These are phyloP conservation scores for Planiliza haematocheilus DNA, from an alignment of 2,113 vertebrate species.

Conservation along the genomic window DNA sequence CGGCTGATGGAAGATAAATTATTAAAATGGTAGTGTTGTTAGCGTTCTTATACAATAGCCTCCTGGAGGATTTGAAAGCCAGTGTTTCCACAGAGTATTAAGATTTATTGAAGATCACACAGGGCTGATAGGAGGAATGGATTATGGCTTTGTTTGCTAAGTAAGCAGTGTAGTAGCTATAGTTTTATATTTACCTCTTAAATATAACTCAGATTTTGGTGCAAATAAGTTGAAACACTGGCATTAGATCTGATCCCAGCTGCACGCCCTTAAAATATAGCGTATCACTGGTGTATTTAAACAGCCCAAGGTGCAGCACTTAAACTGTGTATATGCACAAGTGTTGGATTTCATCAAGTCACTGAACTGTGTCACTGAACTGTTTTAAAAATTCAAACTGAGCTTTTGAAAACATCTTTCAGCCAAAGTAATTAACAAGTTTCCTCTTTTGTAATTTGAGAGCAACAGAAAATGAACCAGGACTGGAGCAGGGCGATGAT, in stretches of 20 bases:
- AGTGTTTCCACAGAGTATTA: conserved; percentile 36
- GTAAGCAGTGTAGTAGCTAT: conserved; percentile 2
- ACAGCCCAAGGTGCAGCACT: neutral
- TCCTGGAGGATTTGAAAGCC: conserved; percentile 19
- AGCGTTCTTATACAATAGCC: conserved; percentile 27
- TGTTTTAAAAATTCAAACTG: conserved; percentile 12
- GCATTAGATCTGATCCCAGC: neutral
- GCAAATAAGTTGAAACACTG: conserved; percentile 2
- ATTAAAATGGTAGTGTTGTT: conserved; percentile 56
- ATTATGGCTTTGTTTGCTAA: conserved; percentile 17
- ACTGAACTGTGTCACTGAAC: conserved; percentile 6
- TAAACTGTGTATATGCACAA: neutral
- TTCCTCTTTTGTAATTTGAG: conserved; percentile 50
- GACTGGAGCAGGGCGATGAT: conserved; percentile 25
- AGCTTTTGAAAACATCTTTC: conserved; percentile 45
- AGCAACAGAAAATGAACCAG: conserved; percentile 48
- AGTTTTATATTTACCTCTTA: conserved; percentile 8
- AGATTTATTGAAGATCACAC: conserved; percentile 37
- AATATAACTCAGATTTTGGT: conserved; percentile 12
- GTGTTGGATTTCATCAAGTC: conserved; percentile 35
- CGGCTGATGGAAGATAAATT: conserved; percentile 60
- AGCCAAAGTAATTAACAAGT: conserved; percentile 48
- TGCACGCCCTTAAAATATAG: neutral
- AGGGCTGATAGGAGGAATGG: conserved; percentile 10
- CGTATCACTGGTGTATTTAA: neutral